phyloP scores from a whole-genome alignment of 2,113 vertebrate species.

The Syngnathoides biaculeatus region DNA sequence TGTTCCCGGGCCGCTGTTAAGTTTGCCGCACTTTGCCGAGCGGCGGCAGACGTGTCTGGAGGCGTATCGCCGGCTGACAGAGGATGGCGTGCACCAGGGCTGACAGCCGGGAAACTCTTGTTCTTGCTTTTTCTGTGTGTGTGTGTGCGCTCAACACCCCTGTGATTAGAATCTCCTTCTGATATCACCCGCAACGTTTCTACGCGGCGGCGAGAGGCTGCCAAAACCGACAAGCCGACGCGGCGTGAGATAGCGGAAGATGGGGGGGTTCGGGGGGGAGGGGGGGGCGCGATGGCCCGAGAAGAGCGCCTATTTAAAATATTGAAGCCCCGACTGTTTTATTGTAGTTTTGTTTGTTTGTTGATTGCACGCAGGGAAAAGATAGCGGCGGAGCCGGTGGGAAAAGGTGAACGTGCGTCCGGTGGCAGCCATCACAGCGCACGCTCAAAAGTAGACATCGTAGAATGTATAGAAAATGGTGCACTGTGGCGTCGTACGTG shows the following conservation, averaged over 20 bases:
- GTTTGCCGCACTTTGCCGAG: conserved; percentile 88
- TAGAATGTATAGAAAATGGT: neutral
- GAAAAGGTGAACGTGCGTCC: neutral
- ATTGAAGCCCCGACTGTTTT: conserved; percentile 65
- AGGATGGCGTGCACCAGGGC: conserved; percentile 77
- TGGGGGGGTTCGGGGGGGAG: no score
- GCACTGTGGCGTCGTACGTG: neutral
- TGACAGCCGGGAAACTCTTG: conserved; percentile 87
- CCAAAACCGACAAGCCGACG: conserved; percentile 72
- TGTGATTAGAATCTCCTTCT: conserved; percentile 96
- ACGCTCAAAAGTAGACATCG: neutral
- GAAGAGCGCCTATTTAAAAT: conserved; percentile 68
- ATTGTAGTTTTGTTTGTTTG: conserved; percentile 64
- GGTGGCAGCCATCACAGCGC: conserved; percentile 5
- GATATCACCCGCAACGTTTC: conserved; percentile 95
- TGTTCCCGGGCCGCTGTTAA: conserved; percentile 87
- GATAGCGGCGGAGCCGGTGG: neutral
- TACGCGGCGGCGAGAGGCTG: conserved; percentile 77
- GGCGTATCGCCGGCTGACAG: conserved; percentile 91
- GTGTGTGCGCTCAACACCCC: conserved; percentile 86
- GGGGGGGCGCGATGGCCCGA: neutral
- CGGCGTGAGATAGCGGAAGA: conserved; percentile 40
- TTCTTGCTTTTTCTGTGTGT: conserved; percentile 75
- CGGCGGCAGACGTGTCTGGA: conserved; percentile 89
- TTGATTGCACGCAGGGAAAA: conserved; percentile 52